Evolutionary conservation across 2,888 invertebrate genomes (phyloP).

Genomic region (Alcis repandata): DNA sequence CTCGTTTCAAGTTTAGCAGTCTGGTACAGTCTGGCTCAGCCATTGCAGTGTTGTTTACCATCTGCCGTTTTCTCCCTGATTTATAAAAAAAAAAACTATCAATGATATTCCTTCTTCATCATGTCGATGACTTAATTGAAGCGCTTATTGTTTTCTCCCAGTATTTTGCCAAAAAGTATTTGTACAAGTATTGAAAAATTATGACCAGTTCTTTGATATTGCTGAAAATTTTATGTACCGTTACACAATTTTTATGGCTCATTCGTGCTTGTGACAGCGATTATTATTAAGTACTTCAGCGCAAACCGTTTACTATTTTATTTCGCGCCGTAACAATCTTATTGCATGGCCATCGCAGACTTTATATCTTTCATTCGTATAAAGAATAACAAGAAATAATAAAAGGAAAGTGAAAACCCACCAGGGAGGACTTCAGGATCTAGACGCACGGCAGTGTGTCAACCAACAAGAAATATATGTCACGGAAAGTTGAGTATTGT

Average conservation of each 20-base stretch:
- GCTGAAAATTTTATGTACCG: neutral
- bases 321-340: constrained; percentile 36
- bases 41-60: no score
- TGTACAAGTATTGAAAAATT: neutral
- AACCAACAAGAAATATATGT: neutral
- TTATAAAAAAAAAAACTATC: no score
- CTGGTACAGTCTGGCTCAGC: no score
- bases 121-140: no score
- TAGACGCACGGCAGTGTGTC: neutral
- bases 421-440: constrained; percentile 6
- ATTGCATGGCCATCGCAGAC: constrained; percentile 29
- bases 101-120: no score
- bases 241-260: neutral
- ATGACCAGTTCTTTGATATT: neutral
- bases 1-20: no score
- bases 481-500: neutral
- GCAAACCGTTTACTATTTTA: constrained; percentile 25
- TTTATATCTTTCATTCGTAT: constrained; percentile 39
- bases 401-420: constrained; percentile 30
- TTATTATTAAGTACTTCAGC: constrained; percentile 23
- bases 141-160: no score
- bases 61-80: no score
- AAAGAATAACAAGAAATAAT: constrained; percentile 40
- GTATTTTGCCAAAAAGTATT: neutral
- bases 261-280: constrained; percentile 12